Conservation (phyloP, 1,140 invertebrate genomes). For the Trichomalopsis sarcophagae region DNA sequence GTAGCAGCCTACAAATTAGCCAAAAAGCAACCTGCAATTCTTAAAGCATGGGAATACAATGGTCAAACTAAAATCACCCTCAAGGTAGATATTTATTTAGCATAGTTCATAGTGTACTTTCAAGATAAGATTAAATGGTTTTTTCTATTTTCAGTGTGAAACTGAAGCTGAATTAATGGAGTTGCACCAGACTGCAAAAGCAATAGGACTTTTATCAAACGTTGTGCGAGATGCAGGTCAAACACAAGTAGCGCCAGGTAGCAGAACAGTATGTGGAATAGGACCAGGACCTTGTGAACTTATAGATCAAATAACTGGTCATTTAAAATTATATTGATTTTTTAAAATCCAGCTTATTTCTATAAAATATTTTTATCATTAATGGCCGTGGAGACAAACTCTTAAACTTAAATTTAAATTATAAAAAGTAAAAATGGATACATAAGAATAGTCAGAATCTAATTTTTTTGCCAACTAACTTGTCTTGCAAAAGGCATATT, state of each 20-base stretch:
- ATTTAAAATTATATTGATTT: constrained; percentile 88
- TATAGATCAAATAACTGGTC: constrained; percentile 89
- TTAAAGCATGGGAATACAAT: constrained; percentile 84
- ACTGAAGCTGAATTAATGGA: constrained; percentile 80
- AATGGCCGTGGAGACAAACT: no score
- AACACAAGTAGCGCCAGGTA: constrained; percentile 91
- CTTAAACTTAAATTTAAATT: constrained; percentile 17
- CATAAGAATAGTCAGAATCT: neutral
- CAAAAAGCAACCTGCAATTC: constrained; percentile 77
- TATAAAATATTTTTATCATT: constrained; percentile 13
- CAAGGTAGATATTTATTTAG: constrained; percentile 73
- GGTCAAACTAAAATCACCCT: constrained; percentile 91
- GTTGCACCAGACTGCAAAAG: constrained; percentile 81
- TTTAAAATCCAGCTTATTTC: constrained; percentile 23
- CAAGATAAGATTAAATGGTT: neutral
- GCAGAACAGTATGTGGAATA: constrained; percentile 90
- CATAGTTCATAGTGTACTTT: constrained; percentile 37
- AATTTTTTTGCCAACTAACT: neutral
- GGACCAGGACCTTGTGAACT: constrained; percentile 87
- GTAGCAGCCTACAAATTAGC: constrained; percentile 85
- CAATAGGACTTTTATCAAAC: constrained; percentile 81
- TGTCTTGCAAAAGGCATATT: neutral
- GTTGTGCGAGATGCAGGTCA: constrained; percentile 91
- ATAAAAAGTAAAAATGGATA: neutral
- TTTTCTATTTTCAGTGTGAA: constrained; percentile 73